Evolutionary conservation across 2,113 vertebrate species (phyloP).

Genomic region (Ondatra zibethicus): DNA sequence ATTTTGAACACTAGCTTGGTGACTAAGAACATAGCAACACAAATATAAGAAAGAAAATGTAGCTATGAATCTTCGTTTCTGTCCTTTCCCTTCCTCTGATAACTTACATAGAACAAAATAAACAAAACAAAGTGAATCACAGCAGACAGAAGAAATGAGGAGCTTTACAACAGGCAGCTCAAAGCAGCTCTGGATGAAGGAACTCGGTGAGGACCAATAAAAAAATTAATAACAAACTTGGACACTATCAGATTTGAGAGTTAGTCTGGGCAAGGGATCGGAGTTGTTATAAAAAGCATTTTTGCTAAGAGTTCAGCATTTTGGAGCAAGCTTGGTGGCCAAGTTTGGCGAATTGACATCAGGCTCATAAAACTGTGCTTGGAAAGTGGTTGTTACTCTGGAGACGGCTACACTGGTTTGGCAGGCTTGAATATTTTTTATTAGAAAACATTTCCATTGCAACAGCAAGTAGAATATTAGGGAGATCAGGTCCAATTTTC

Average conservation of each 20-base stretch:
- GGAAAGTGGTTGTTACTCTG: slow-evolving; percentile 60
- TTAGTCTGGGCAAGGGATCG: slow-evolving; percentile 25
- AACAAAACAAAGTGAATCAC: slow-evolving; percentile 53
- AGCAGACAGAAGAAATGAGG: not conserved
- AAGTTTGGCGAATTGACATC: slow-evolving; percentile 64
- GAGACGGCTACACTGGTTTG: slow-evolving; percentile 34
- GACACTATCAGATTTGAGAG: slow-evolving; percentile 31
- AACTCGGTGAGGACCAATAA: slow-evolving; percentile 21
- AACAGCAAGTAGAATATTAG: slow-evolving; percentile 70
- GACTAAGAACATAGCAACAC: slow-evolving; percentile 1
- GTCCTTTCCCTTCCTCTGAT: not conserved
- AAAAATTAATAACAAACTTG: slow-evolving; percentile 62
- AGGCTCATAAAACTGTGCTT: slow-evolving; percentile 69
- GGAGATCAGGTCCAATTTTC: slow-evolving; percentile 59
- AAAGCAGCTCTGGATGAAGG: not conserved
- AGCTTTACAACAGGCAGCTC: not conserved
- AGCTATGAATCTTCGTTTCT: not conserved
- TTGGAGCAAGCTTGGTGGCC: slow-evolving; percentile 70
- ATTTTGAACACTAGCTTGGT: slow-evolving; percentile 8
- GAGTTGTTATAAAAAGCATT: slow-evolving; percentile 66
- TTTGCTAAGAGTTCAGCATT: slow-evolving; percentile 66
- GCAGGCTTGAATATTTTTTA: slow-evolving; percentile 50
- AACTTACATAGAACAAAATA: slow-evolving; percentile 37
- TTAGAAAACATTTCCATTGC: slow-evolving; percentile 68
- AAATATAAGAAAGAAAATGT: not conserved